A percentile compares a stretch with the other conserved stretches of the same genome.
Evolutionary conservation across 1,140 invertebrate species (phyloP).

Genomic region (Thrips palmi): DNA sequence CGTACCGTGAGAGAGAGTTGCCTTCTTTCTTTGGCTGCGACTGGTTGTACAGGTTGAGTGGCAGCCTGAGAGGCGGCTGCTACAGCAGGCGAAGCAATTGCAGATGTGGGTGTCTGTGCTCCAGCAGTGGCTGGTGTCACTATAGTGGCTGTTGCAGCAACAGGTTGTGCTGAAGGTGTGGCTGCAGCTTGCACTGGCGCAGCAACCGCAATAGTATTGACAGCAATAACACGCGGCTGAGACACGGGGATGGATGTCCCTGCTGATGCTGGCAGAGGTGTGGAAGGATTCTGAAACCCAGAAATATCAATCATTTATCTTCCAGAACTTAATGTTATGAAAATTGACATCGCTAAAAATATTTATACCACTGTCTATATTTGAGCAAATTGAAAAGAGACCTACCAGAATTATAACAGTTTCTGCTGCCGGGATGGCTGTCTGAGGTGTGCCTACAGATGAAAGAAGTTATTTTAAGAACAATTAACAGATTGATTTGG

Average conservation of each 20-base stretch:
- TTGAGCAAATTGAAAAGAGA: background rate
- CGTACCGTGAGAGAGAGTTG: constrained; percentile 65
- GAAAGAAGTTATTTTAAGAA: too few relatives aligned
- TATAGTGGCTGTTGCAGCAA: constrained; percentile 21
- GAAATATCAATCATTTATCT: too few relatives aligned
- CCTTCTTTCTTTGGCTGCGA: constrained; percentile 28
- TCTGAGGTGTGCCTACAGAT: background rate
- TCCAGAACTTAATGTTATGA: too few relatives aligned
- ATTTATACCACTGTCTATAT: background rate
- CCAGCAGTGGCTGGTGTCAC: constrained; percentile 27
- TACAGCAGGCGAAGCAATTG: constrained; percentile 11
- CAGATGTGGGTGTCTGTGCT: constrained; percentile 25
- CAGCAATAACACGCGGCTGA: background rate
- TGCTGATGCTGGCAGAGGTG: background rate
- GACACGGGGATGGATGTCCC: background rate
- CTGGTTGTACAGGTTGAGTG: constrained; percentile 1
- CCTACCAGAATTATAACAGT: too few relatives aligned
- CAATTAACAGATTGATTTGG: too few relatives aligned
- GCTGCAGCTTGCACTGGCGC: constrained; percentile 1
- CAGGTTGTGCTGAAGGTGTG: constrained; percentile 4
- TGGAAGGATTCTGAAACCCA: background rate
- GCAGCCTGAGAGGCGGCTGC: constrained; percentile 8
- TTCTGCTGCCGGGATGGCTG: background rate
- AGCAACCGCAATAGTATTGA: background rate
- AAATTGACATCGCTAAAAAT: too few relatives aligned